phyloP scores from a whole-genome alignment of 2,113 vertebrate genomes.

The Gambusia holbrooki region DNA sequence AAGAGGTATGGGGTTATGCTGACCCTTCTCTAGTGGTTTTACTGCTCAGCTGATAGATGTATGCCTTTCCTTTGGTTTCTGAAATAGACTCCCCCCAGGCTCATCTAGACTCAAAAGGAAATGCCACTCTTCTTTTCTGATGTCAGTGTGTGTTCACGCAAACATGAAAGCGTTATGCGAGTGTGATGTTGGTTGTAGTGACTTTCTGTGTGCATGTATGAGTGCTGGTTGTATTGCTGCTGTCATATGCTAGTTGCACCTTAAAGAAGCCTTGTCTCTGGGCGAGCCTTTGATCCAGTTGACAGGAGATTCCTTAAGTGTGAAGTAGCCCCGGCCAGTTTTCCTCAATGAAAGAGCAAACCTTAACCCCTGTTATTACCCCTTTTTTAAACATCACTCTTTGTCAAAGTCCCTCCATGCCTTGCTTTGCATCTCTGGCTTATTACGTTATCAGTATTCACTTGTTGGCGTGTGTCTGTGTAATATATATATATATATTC shows the following conservation, averaged over 20 bases:
- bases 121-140: conserved; percentile 68
- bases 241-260: conserved; percentile 68
- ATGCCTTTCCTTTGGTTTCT: conserved; percentile 47
- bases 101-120: conserved; percentile 64
- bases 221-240: conserved; percentile 32
- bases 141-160: conserved; percentile 62
- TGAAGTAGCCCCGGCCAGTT: conserved; percentile 79
- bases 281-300: conserved; percentile 76
- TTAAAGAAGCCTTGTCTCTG: conserved; percentile 54
- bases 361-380: conserved; percentile 80
- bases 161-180: conserved; percentile 23
- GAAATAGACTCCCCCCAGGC: conserved; percentile 53
- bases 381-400: conserved; percentile 56
- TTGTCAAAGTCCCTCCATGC: conserved; percentile 38
- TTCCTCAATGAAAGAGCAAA: conserved; percentile 75
- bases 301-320: conserved; percentile 75
- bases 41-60: conserved; percentile 66
- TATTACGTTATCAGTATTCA: conserved; percentile 45
- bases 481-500: too few relatives aligned
- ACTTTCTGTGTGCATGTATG: conserved; percentile 13
- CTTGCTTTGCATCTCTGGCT: conserved; percentile 18
- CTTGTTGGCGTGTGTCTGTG: not conserved
- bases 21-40: conserved; percentile 68
- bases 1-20: not conserved
- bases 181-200: conserved; percentile 48